Conservation (phyloP, 2,888 invertebrate genomes). For the Netelia virgata region DNA sequence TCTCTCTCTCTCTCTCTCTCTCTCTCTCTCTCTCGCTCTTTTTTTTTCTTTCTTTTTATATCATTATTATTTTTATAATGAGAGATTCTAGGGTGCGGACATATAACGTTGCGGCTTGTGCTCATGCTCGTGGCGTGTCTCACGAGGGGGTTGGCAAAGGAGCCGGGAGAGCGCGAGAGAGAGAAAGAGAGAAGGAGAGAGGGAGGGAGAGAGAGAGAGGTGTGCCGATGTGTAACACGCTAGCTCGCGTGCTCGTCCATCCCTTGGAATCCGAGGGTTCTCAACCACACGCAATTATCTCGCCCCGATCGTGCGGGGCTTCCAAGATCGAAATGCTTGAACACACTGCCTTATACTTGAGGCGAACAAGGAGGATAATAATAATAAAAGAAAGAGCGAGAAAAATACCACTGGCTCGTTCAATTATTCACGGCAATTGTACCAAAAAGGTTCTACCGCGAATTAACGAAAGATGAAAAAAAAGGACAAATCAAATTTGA, state of each 20-base stretch:
- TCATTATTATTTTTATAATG: constrained; percentile 76
- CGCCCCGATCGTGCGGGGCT: constrained; percentile 41
- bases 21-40: constrained; percentile 32
- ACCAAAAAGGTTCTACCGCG: constrained; percentile 10
- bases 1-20: constrained; percentile 36
- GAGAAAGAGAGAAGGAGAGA: constrained; percentile 66
- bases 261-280: constrained; percentile 81
- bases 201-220: constrained; percentile 56
- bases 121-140: constrained; percentile 73
- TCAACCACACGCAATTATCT: constrained; percentile 74
- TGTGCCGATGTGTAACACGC: constrained; percentile 80
- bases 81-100: constrained; percentile 77
- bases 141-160: constrained; percentile 76
- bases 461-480: background rate
- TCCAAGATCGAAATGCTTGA: constrained; percentile 42
- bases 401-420: background rate
- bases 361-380: background rate
- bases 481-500: background rate
- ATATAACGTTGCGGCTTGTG: constrained; percentile 64
- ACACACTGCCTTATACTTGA: constrained; percentile 40
- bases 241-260: constrained; percentile 83
- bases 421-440: constrained; percentile 15
- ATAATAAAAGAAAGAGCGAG: background rate
- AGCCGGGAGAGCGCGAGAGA: constrained; percentile 69
- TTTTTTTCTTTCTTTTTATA: constrained; percentile 45